These are phyloP conservation scores for Elgaria multicarinata DNA, from an alignment of 2,113 vertebrate genomes.

Conservation along the genomic window DNA sequence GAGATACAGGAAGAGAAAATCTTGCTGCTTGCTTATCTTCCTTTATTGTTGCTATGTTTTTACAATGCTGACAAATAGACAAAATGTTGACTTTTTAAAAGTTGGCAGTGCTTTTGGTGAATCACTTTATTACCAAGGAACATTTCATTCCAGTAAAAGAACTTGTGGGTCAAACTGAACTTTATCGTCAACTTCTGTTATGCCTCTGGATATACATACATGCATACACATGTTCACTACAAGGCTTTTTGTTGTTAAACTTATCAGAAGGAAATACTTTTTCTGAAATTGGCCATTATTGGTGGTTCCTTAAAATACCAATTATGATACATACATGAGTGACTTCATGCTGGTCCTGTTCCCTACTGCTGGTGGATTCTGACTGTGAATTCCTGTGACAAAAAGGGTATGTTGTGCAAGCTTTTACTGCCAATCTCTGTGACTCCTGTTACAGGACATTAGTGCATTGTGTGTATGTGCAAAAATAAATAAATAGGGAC, in stretches of 20 bases:
- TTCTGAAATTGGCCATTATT: neutral
- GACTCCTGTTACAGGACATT: neutral
- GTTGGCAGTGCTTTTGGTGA: neutral
- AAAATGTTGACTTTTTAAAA: neutral
- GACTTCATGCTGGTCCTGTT: neutral
- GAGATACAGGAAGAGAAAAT: neutral
- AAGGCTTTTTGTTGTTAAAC: neutral
- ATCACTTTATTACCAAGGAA: neutral
- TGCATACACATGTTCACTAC: neutral
- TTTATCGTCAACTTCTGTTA: neutral
- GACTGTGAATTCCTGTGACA: neutral
- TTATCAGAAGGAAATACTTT: neutral
- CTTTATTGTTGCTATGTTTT: neutral
- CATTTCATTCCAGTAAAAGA: neutral
- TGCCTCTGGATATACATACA: neutral
- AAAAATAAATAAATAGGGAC: too few relatives aligned
- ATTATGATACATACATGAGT: neutral
- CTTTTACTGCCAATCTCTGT: neutral
- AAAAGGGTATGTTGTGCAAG: neutral
- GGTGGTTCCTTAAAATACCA: neutral
- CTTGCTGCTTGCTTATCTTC: neutral
- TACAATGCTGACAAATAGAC: neutral
- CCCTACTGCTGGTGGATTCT: neutral
- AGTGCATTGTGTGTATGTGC: neutral
- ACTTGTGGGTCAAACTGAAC: neutral